These are phyloP conservation scores for Mus spicilegus DNA, from an alignment of 2,113 vertebrate genomes.

Conservation along the genomic window DNA sequence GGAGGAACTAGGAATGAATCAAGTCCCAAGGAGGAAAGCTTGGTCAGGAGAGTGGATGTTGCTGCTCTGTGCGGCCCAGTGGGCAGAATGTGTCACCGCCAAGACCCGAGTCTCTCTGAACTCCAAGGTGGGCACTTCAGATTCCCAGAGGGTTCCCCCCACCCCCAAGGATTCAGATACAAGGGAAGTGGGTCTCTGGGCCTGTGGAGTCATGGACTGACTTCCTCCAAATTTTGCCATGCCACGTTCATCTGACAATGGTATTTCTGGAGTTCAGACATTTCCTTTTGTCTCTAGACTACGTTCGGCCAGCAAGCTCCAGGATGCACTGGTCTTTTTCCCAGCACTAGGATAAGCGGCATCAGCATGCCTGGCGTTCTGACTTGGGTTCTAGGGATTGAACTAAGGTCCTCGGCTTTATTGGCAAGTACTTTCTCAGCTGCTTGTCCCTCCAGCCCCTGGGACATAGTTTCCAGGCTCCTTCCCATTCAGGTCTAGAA, in stretches of 20 bases:
- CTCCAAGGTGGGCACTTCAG: background rate
- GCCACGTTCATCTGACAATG: background rate
- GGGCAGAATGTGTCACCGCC: background rate
- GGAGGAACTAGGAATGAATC: background rate
- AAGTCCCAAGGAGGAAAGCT: background rate
- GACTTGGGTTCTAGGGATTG: background rate
- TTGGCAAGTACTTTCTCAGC: background rate
- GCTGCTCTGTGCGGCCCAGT: background rate
- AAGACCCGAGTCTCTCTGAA: background rate
- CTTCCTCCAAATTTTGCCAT: background rate
- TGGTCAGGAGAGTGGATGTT: background rate
- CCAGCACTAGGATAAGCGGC: background rate
- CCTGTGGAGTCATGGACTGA: background rate
- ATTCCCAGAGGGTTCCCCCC: background rate
- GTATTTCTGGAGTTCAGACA: background rate
- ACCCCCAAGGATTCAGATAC: accelerated
- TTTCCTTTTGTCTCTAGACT: background rate
- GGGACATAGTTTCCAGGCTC: background rate
- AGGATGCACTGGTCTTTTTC: background rate
- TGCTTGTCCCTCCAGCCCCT: too few relatives aligned
- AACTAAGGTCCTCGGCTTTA: background rate
- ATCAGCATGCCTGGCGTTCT: background rate
- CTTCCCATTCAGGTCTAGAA: background rate
- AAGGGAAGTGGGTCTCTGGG: background rate
- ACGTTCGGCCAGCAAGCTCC: background rate